These are phyloP conservation scores for Agrilus cyanescens DNA, from an alignment of 2,888 invertebrate species.

Conservation along the genomic window DNA sequence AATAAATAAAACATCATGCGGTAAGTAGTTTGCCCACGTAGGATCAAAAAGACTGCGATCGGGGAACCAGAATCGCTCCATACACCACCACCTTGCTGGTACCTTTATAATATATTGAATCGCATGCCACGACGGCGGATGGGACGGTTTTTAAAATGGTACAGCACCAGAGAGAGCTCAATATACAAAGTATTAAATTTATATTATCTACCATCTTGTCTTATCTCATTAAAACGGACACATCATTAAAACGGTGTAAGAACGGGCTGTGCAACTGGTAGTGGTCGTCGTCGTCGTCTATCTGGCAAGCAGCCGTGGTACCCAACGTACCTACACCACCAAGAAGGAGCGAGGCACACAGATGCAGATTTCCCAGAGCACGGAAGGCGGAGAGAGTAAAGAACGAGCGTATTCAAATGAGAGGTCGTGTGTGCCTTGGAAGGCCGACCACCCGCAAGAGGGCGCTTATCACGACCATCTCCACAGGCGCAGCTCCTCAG, in stretches of 20 bases:
- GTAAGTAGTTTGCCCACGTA: too few species aligned
- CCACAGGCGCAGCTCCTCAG: constrained; percentile 22
- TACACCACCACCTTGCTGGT: too few species aligned
- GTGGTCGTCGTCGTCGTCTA: too few species aligned
- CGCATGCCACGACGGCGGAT: too few species aligned
- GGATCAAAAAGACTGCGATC: too few species aligned
- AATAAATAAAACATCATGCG: too few species aligned
- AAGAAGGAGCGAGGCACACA: constrained; percentile 10
- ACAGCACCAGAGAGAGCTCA: constrained; percentile 9
- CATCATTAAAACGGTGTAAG: constrained; percentile 31
- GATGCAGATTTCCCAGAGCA: constrained; percentile 28
- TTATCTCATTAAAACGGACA: constrained; percentile 35
- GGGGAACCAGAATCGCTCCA: too few species aligned
- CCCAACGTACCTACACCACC: constrained; percentile 3
- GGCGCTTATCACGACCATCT: constrained; percentile 30
- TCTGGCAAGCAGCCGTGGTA: too few species aligned
- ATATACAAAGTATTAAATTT: constrained; percentile 31
- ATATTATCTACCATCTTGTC: constrained; percentile 34
- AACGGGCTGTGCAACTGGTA: constrained; percentile 10
- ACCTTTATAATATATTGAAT: too few species aligned
- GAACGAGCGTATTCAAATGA: constrained; percentile 36
- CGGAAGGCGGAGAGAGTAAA: constrained; percentile 23
- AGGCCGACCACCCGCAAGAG: constrained; percentile 31
- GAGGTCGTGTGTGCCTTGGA: constrained; percentile 29
- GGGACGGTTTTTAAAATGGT: neutral